Base-by-base conservation (phyloP, 2,888 invertebrate species). In the Apocheima hispidaria region DNA sequence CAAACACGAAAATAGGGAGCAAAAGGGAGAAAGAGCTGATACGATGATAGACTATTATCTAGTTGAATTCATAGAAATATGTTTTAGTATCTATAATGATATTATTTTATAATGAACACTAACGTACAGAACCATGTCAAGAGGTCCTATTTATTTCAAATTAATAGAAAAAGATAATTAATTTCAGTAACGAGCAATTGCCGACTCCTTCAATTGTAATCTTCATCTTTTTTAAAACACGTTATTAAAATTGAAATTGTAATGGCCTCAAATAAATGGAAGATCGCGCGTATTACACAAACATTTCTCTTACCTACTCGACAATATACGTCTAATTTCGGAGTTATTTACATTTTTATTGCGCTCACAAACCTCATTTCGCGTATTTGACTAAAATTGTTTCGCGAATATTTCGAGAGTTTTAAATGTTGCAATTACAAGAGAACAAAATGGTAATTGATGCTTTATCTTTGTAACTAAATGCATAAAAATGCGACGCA, bases 201-300 rank as follows among this genome's bases (percentile, higher is more conserved):
- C 72, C 64, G 68, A 73, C 64, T 68, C 69, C 65, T 68, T 71
- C 70, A n/a, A n/a, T 70, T 61, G 67, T 70, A 74, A 76, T 75
- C 69, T 73, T 71, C 73, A 69, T 68, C 67, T 71, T 72, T 66
- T 69, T 73, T 71, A 78, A 77, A 78, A 74, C 71, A 70, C 72
- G 66, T 71, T 40, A 63, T 60, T 66, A 70, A 72, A 77, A 80
- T 79, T 80, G 75, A 78, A 81, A 79, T 80, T 79, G 75, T 80
- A 80, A 82, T 81, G 72, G 68, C 74, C 75, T 73, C 71, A 80
- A 79, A 78, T 79, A 80, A 82, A 82, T 78, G 78, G 75, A 77
- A 75, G 73, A 74, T 73, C 74, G 70, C 70, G 66, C 69, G 71
- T 71, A 73, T 73, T 71, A 71, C 73, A 75, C 75, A 64, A 72